A percentile compares a stretch with the other conserved stretches of the same genome.
Conservation (phyloP, 2,797 vertebrate species). For the Gadopsis bispinosus region DNA sequence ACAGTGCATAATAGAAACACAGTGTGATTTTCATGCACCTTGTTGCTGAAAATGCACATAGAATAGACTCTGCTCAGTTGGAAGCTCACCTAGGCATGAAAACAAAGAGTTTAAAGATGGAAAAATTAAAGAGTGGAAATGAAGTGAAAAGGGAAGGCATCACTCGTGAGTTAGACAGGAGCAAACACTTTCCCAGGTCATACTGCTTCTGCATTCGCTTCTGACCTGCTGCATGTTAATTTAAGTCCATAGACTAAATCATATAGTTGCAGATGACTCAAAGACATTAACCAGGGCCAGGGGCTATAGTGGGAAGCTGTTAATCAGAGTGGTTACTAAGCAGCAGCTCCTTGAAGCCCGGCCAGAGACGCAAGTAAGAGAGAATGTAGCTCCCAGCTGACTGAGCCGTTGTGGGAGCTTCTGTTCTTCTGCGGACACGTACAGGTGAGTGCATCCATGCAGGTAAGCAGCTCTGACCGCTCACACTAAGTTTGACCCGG, state of each 20-base stretch:
- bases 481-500: conserved; percentile 38
- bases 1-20: neutral
- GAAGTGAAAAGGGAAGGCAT: neutral
- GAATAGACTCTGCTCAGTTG: neutral
- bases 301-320: conserved; percentile 23
- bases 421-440: conserved; percentile 4
- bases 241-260: conserved; percentile 23
- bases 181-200: neutral
- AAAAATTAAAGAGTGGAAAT: neutral
- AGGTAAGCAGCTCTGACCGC: conserved; percentile 46
- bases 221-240: conserved; percentile 23
- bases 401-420: neutral
- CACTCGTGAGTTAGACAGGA: conserved; percentile 7
- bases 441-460: conserved; percentile 30
- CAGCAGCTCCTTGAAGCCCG: conserved; percentile 9
- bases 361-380: conserved; percentile 12
- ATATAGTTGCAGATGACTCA: conserved; percentile 25
- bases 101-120: neutral
- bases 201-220: neutral
- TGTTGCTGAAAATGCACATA: neutral
- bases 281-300: conserved; percentile 46
- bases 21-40: neutral
- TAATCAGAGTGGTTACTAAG: conserved; percentile 35
- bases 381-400: conserved; percentile 5
- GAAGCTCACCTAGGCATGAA: neutral